phyloP scores from a whole-genome alignment of 2,888 invertebrate species.

The Ditula angustiorana region DNA sequence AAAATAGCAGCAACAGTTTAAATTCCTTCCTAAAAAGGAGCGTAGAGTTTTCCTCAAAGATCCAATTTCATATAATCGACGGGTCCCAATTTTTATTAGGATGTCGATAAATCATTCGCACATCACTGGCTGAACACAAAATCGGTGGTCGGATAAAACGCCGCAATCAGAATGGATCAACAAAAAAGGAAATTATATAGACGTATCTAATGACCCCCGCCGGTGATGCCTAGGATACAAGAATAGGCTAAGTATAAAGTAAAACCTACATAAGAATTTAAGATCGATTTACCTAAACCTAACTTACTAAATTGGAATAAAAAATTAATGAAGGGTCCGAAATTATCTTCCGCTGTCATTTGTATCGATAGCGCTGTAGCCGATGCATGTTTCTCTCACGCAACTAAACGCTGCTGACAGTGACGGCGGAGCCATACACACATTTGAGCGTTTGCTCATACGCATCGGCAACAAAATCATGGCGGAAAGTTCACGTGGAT shows the following conservation, averaged over 20 bases:
- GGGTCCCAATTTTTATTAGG: constrained; percentile 28
- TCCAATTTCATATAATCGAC: constrained; percentile 14
- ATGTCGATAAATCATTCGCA: constrained; percentile 36
- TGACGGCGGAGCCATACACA: no score
- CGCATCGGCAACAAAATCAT: no score
- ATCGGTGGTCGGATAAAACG: constrained; percentile 16
- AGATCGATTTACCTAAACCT: constrained; percentile 18
- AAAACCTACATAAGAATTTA: no score
- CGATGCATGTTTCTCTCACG: no score
- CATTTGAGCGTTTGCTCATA: no score
- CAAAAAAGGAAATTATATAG: constrained; percentile 29
- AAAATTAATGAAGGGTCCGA: no score
- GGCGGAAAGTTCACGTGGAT: no score
- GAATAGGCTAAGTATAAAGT: constrained; percentile 16
- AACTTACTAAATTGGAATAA: no score
- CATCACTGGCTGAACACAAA: constrained; percentile 33
- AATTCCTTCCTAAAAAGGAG: background rate
- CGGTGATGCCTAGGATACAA: constrained; percentile 19
- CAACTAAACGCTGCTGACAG: no score
- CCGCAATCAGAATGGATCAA: constrained; percentile 27
- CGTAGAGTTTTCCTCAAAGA: constrained; percentile 15
- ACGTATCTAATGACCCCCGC: constrained; percentile 9
- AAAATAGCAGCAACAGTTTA: background rate
- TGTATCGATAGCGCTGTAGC: no score
- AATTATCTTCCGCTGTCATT: no score